A percentile compares a stretch with the other conserved stretches of the same genome.
These are phyloP conservation scores for Pomatorhinus ruficollis DNA, from an alignment of 2,113 vertebrate genomes.

Conservation along the genomic window DNA sequence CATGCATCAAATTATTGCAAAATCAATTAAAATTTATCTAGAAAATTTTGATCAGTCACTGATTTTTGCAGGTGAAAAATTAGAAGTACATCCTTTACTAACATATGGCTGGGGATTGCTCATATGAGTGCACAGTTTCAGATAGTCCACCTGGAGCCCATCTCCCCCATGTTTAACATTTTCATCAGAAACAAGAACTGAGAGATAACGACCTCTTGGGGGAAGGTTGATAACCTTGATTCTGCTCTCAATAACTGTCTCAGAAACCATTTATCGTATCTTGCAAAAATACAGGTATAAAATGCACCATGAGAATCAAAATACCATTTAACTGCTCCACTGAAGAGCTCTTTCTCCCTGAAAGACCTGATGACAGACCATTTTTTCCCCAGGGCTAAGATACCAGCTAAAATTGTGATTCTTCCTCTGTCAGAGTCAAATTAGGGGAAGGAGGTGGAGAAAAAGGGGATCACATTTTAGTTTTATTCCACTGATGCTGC, in stretches of 20 bases:
- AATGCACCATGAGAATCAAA: slow-evolving; percentile 33
- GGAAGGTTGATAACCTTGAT: not conserved
- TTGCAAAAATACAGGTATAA: not conserved
- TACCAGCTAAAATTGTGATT: slow-evolving; percentile 38
- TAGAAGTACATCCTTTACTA: not conserved
- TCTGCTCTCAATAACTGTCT: slow-evolving; percentile 8
- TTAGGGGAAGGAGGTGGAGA: slow-evolving; percentile 62
- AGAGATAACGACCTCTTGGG: not conserved
- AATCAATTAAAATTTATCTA: slow-evolving; percentile 26
- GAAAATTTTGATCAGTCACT: not conserved
- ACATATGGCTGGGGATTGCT: not conserved
- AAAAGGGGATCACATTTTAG: slow-evolving; percentile 60
- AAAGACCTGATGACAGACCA: slow-evolving; percentile 30
- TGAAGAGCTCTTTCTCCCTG: slow-evolving; percentile 23
- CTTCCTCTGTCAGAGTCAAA: slow-evolving; percentile 49
- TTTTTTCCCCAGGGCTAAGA: slow-evolving; percentile 20
- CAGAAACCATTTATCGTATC: not conserved
- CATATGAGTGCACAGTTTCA: not conserved
- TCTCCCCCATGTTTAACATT: not conserved
- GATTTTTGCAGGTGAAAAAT: not conserved
- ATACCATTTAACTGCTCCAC: not conserved
- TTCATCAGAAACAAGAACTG: slow-evolving; percentile 11
- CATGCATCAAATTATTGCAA: not conserved
- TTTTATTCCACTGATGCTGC: slow-evolving; percentile 64
- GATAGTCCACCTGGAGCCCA: not conserved